A percentile compares a stretch with the other conserved stretches of the same genome.
phyloP scores from a whole-genome alignment of 2,888 invertebrate genomes.

The Hetaerina titia region DNA sequence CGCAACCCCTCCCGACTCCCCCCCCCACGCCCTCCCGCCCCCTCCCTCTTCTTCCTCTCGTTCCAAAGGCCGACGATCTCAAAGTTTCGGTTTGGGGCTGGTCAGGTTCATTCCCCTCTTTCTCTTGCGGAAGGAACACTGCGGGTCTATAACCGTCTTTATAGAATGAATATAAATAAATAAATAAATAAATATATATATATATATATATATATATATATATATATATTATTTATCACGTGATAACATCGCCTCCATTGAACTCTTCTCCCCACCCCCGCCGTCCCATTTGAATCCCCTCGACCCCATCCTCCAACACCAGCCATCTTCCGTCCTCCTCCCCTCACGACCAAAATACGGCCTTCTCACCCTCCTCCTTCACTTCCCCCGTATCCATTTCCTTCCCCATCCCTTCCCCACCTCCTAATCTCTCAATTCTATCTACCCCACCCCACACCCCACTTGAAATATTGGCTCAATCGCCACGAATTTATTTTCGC shows the following conservation, averaged over 20 bases:
- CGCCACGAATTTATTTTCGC: not conserved
- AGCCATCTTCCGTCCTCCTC: too few relatives aligned
- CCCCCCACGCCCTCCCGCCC: not conserved
- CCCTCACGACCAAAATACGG: too few relatives aligned
- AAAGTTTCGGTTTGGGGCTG: slow-evolving; percentile 18
- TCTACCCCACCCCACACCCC: not conserved
- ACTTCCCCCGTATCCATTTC: too few relatives aligned
- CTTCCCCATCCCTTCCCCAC: too few relatives aligned
- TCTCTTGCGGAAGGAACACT: not conserved
- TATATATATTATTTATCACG: not conserved
- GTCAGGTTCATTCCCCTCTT: slow-evolving; percentile 42
- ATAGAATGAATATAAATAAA: too few relatives aligned
- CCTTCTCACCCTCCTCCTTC: too few relatives aligned
- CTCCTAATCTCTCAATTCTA: not conserved
- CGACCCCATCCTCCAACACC: too few relatives aligned
- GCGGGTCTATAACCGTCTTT: slow-evolving; percentile 24
- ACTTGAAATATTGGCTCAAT: slow-evolving; percentile 4
- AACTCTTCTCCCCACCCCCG: not conserved
- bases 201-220: too few relatives aligned
- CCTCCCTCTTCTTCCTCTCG: not conserved
- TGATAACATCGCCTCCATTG: too few relatives aligned
- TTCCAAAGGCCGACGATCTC: not conserved
- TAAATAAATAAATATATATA: too few relatives aligned
- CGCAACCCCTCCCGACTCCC: not conserved
- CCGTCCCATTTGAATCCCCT: not conserved